Percentiles rank a stretch among this genome's conserved stretches.
phyloP scores from a whole-genome alignment of 2,888 invertebrate species.

The Platerodrilus igneus region DNA sequence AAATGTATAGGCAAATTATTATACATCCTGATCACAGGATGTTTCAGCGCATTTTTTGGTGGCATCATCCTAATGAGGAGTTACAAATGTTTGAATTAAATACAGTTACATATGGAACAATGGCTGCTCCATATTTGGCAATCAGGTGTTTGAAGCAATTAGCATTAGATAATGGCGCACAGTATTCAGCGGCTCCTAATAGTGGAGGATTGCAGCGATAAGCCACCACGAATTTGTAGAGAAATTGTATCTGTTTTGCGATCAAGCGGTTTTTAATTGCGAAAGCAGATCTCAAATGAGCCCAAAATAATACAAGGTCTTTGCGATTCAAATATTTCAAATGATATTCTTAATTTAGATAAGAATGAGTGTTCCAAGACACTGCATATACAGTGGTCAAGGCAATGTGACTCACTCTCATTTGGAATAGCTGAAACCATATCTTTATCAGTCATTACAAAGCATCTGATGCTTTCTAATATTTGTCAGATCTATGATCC shows the following conservation, averaged over 20 bases:
- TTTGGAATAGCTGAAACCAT: too few species aligned
- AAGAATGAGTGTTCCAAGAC: too few species aligned
- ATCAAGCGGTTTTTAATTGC: conserved; percentile 14
- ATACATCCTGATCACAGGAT: conserved; percentile 15
- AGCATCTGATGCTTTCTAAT: conserved; percentile 20
- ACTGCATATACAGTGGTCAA: too few species aligned
- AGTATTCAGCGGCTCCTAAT: conserved; percentile 19
- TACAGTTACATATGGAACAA: conserved; percentile 25
- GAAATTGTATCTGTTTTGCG: conserved; percentile 14
- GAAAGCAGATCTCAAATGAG: conserved; percentile 23
- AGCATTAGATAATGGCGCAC: conserved; percentile 14
- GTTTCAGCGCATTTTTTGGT: conserved; percentile 24
- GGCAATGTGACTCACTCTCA: too few species aligned
- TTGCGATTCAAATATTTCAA: neutral
- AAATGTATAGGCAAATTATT: conserved; percentile 26
- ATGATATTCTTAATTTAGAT: too few species aligned
- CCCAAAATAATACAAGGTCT: conserved; percentile 9
- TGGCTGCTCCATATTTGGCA: conserved; percentile 26
- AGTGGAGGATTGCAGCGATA: conserved; percentile 17
- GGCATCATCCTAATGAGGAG: conserved; percentile 11
- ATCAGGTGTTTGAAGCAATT: conserved; percentile 19
- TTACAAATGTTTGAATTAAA: conserved; percentile 22
- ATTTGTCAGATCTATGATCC: conserved; percentile 29
- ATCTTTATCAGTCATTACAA: conserved; percentile 6
- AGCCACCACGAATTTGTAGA: conserved; percentile 24